These are phyloP conservation scores for Misgurnus anguillicaudatus DNA, from an alignment of 2,113 vertebrate species.

Conservation along the genomic window DNA sequence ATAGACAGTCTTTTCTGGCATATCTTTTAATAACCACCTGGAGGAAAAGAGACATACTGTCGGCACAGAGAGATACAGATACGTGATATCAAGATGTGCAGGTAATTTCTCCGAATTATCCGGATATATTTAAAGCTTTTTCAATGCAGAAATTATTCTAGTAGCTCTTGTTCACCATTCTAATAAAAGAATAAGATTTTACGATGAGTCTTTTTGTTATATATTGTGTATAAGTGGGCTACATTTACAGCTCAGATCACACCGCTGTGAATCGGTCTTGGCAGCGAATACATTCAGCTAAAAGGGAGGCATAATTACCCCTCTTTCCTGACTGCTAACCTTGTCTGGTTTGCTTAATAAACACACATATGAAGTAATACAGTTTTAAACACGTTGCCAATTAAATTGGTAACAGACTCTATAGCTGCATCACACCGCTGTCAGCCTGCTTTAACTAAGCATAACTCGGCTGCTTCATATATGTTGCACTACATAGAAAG, in stretches of 20 bases:
- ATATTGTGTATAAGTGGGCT: slow-evolving; percentile 25
- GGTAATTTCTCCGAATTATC: slow-evolving; percentile 52
- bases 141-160: slow-evolving; percentile 31
- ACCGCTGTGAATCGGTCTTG: slow-evolving; percentile 24
- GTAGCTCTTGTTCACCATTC: neutral
- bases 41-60: slow-evolving; percentile 17
- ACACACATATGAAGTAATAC: slow-evolving; percentile 42
- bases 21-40: slow-evolving; percentile 50
- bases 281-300: slow-evolving; percentile 18
- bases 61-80: slow-evolving; percentile 40
- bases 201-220: slow-evolving; percentile 5
- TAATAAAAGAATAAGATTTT: slow-evolving; percentile 24
- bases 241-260: slow-evolving; percentile 19
- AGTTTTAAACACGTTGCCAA: slow-evolving; percentile 19
- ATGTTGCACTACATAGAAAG: neutral
- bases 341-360: slow-evolving; percentile 43
- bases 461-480: neutral
- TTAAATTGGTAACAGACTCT: slow-evolving; percentile 39
- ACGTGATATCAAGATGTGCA: slow-evolving; percentile 42
- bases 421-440: slow-evolving; percentile 20
- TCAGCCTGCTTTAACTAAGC: slow-evolving; percentile 20
- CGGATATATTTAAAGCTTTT: slow-evolving; percentile 29
- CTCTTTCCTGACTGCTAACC: slow-evolving; percentile 34
- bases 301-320: slow-evolving; percentile 44
- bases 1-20: slow-evolving; percentile 26